Evolutionary conservation across 2,113 vertebrate genomes (phyloP).

Genomic region (Corapipo altera): DNA sequence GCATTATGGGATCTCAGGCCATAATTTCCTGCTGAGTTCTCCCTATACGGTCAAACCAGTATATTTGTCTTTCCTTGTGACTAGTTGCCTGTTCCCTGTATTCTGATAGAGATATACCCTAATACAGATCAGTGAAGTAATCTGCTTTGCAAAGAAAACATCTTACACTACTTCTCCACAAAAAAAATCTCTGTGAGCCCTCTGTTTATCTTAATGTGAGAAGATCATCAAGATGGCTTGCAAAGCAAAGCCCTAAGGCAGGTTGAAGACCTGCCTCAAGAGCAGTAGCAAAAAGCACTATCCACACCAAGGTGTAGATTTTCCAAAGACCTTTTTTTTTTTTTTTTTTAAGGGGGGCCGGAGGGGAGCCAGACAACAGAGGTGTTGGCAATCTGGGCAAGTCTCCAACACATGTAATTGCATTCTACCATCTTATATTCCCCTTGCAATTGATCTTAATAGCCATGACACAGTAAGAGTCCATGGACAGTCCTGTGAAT

Average conservation of each 20-base stretch:
- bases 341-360: background rate
- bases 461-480: background rate
- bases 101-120: background rate
- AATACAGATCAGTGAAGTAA: background rate
- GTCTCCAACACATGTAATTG: background rate
- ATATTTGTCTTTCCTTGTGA: background rate
- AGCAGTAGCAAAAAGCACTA: background rate
- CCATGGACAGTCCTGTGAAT: background rate
- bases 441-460: slow-evolving; percentile 3
- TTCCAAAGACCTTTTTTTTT: background rate
- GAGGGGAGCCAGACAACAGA: background rate
- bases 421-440: background rate
- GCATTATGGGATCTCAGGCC: background rate
- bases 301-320: background rate
- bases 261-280: background rate
- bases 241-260: background rate
- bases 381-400: background rate
- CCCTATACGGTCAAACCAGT: background rate
- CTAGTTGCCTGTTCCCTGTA: background rate
- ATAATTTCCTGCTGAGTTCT: background rate
- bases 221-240: background rate
- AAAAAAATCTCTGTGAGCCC: background rate
- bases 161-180: background rate
- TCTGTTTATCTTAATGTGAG: background rate
- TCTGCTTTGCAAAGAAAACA: background rate